Base-by-base conservation (phyloP, 2,797 vertebrate species). In the Sebastes itinus region DNA sequence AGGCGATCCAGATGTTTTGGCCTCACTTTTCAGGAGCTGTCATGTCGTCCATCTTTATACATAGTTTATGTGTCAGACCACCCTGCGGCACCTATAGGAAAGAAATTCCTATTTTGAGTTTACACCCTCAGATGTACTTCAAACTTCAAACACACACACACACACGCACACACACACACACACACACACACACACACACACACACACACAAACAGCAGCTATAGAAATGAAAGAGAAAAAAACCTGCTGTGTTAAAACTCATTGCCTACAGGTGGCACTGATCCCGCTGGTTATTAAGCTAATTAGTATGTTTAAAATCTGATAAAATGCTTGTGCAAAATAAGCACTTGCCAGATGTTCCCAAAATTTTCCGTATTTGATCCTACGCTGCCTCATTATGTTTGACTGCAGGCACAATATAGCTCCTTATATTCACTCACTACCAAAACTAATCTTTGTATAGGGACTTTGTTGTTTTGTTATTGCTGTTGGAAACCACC, bases 321-420 rank as follows among this genome's bases (percentile, higher is more conserved):
- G 72, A 32, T n/a, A 6, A 74, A 68, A 56, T 3, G 4, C 18
- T 18, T 4, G 20, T 49, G 33, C 2, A 5, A 72, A 80, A 76
- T 14, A 35, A 49, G 22, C 33, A n/a, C 56, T 67, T 30, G 13
- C 20, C 38, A 55, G 62, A 72, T 76, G 42, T 72, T 63, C 5
- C 32, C 1, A 1, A 49, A 62, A 33, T 25, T 20, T 35, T 6
- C 14, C 0, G 4, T 2, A 16, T 61, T 33, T 75, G 55, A 55
- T 46, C 32, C 13, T 25, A 49, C 11, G 9, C 27, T 72, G 22
- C 13, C 55, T 58, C 11, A 2, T 59, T 58, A 56, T 61, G 16
- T 63, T n/a, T 46, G n/a, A 23, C 56, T 20, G 32, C 35, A 20
- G 16, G 23, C 27, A 11, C 25, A 65, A 23, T 18, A 27, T 20